Evolutionary conservation across 1,140 invertebrate genomes (phyloP).

Genomic region (Sinonovacula constricta): DNA sequence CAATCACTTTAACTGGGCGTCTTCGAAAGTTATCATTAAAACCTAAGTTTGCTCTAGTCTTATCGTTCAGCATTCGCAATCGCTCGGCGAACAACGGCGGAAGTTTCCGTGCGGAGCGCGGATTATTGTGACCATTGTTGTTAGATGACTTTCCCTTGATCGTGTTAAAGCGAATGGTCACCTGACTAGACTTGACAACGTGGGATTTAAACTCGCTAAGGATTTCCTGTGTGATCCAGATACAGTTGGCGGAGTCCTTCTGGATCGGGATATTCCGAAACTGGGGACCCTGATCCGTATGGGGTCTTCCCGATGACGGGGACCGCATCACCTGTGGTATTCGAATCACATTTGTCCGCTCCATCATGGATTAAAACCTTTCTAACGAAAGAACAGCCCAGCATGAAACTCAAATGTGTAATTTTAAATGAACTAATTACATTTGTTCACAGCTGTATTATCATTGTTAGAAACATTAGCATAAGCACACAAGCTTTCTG

Average conservation of each 20-base stretch:
- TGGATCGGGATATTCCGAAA: neutral
- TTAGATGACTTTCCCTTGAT: slow-evolving; percentile 8
- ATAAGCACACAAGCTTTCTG: no score
- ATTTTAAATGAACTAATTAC: no score
- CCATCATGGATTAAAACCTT: no score
- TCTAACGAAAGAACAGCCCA: no score
- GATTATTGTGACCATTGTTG: neutral
- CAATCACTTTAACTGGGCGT: slow-evolving; percentile 37
- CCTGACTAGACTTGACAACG: slow-evolving; percentile 33
- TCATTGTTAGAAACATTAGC: no score
- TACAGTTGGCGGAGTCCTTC: slow-evolving; percentile 24
- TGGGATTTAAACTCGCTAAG: slow-evolving; percentile 30
- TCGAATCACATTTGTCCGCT: no score
- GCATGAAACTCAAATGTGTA: no score
- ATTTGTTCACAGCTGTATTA: no score
- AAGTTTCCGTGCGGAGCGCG: neutral
- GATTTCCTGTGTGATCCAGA: slow-evolving; percentile 45
- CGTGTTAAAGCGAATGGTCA: slow-evolving; percentile 23
- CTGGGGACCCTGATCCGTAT: neutral
- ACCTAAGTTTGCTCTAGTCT: slow-evolving; percentile 12
- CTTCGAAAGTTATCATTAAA: slow-evolving; percentile 1
- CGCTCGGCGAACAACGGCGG: neutral
- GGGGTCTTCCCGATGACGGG: neutral
- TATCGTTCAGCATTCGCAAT: neutral
- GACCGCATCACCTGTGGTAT: neutral